Conservation (phyloP, 2,113 vertebrate genomes). For the Empidonax traillii region DNA sequence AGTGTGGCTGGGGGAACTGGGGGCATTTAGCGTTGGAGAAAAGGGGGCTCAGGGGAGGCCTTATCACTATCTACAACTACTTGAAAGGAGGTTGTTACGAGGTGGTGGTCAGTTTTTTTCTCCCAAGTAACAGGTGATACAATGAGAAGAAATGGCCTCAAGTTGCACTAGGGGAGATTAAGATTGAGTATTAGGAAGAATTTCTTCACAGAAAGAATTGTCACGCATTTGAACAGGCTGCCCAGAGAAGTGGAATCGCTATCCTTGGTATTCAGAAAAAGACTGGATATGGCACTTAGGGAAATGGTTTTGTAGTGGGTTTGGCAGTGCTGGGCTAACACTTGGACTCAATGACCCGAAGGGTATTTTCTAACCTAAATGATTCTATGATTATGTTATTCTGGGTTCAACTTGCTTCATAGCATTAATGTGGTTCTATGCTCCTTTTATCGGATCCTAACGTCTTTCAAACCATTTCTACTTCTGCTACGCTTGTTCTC, state of each 20-base stretch:
- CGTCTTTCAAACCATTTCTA: background rate
- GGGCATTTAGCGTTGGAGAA: background rate
- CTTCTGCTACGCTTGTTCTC: background rate
- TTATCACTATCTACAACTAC: background rate
- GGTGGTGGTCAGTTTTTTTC: background rate
- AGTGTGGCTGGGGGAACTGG: background rate
- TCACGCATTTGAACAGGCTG: background rate
- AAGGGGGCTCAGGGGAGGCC: background rate
- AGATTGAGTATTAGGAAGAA: background rate
- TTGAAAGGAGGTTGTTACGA: background rate
- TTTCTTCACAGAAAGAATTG: background rate
- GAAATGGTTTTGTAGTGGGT: background rate
- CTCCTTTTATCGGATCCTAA: background rate
- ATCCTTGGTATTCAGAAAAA: background rate
- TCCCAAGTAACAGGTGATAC: background rate
- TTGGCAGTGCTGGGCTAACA: background rate
- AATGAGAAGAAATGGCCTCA: background rate
- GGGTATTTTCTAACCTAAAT: background rate
- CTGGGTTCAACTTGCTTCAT: background rate
- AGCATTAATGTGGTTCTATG: background rate
- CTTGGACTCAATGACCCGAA: background rate
- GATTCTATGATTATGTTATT: background rate
- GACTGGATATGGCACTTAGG: rapidly evolving
- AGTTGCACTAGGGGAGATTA: background rate
- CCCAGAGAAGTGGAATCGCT: background rate